These are phyloP conservation scores for Pristionchus exspectatus DNA, from an alignment of 2,888 invertebrate genomes.

Conservation along the genomic window DNA sequence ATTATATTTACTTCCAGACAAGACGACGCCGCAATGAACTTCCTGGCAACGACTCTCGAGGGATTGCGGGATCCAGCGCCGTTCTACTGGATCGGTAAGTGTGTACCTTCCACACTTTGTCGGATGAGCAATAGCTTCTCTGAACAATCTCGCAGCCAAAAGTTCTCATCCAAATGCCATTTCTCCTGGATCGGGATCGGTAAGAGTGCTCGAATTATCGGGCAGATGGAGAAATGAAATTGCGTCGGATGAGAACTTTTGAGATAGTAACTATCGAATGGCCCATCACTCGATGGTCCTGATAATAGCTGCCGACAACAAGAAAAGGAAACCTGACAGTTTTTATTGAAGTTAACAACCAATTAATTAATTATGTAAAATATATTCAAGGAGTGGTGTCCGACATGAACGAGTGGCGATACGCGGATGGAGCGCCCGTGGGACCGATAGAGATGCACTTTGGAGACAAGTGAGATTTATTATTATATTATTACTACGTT, in stretches of 20 bases:
- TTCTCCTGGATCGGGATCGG: constrained; percentile 76
- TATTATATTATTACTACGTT: background rate
- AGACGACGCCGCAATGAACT: constrained; percentile 1
- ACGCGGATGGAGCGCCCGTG: constrained; percentile 67
- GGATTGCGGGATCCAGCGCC: constrained; percentile 61
- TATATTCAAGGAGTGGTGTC: constrained; percentile 62
- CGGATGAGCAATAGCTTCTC: no score
- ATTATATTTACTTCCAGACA: background rate
- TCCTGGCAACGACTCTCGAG: constrained; percentile 60
- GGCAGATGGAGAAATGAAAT: background rate
- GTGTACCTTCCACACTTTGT: background rate
- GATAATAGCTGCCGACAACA: no score
- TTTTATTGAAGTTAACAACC: background rate
- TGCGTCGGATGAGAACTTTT: no score
- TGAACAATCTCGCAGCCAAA: background rate
- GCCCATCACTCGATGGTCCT: no score
- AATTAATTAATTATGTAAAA: background rate
- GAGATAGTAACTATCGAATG: no score
- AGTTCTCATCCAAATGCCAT: background rate
- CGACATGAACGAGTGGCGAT: constrained; percentile 66
- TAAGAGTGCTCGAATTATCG: background rate
- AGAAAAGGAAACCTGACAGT: background rate
- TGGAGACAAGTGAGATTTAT: constrained; percentile 57
- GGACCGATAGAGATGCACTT: constrained; percentile 62
- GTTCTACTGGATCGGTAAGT: constrained; percentile 71